A percentile compares a stretch with the other conserved stretches of the same genome.
phyloP scores from a whole-genome alignment of 2,888 invertebrate species.

The Thereva unica region DNA sequence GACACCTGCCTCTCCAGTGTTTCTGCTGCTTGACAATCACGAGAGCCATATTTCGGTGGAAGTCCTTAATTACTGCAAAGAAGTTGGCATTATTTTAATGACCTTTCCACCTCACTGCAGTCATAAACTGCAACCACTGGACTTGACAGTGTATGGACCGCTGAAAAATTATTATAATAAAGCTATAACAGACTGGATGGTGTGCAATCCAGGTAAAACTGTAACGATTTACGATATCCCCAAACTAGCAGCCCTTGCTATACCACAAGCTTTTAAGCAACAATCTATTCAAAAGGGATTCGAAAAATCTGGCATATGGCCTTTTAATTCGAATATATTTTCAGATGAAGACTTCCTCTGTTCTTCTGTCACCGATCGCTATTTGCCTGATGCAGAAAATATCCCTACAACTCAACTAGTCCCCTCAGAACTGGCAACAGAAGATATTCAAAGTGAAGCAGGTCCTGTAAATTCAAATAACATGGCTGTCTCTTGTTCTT shows the following conservation, averaged over 20 bases:
- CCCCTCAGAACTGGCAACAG: conserved; percentile 3
- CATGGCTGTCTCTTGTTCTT: conserved; percentile 16
- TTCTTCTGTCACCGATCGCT: conserved; percentile 18
- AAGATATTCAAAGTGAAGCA: conserved; percentile 16
- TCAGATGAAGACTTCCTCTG: conserved; percentile 23
- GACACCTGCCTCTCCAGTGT: no score
- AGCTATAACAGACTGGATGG: conserved; percentile 20
- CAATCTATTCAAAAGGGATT: conserved; percentile 32
- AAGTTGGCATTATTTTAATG: conserved; percentile 38
- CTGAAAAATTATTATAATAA: conserved; percentile 42
- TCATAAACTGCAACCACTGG: conserved; percentile 44
- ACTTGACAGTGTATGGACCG: conserved; percentile 43
- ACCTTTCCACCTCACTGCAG: conserved; percentile 30
- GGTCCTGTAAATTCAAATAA: conserved; percentile 2
- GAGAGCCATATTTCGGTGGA: conserved; percentile 20
- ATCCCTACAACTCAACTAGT: conserved; percentile 14
- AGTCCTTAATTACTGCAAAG: conserved; percentile 42
- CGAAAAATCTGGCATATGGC: conserved; percentile 19
- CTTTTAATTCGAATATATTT: conserved; percentile 26
- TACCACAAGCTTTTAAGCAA: conserved; percentile 29
- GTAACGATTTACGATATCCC: conserved; percentile 44
- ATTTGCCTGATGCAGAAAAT: conserved; percentile 2
- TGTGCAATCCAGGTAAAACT: conserved; percentile 41
- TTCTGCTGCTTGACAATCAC: conserved; percentile 43
- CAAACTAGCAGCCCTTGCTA: conserved; percentile 14